Conservation (phyloP, 1,140 invertebrate genomes). For the Drosophila paulistorum region DNA sequence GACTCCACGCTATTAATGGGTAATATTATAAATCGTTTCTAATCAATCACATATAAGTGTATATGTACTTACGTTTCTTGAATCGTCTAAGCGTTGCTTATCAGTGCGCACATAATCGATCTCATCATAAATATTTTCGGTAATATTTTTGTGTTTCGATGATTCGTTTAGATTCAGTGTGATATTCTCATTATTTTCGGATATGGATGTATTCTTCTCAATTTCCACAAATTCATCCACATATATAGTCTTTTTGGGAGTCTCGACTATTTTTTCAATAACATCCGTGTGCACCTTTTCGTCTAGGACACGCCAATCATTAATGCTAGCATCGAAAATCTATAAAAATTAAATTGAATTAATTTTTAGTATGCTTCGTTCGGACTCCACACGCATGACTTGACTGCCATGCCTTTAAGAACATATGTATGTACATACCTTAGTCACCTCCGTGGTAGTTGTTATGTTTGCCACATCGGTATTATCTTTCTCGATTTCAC, state of each 20-base stretch:
- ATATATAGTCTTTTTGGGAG: constrained; percentile 79
- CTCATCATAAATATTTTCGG: constrained; percentile 82
- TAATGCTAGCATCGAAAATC: constrained; percentile 83
- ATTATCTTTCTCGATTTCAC: constrained; percentile 83
- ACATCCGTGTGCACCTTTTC: constrained; percentile 83
- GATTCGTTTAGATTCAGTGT: constrained; percentile 72
- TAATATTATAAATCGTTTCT: neutral
- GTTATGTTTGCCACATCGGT: constrained; percentile 83
- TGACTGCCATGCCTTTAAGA: neutral
- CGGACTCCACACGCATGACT: constrained; percentile 20
- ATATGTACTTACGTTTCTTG: constrained; percentile 67
- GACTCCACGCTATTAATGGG: constrained; percentile 78
- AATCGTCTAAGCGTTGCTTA: constrained; percentile 73
- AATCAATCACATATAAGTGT: neutral
- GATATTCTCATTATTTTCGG: constrained; percentile 76
- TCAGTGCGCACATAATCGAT: constrained; percentile 73
- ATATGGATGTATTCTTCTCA: constrained; percentile 78
- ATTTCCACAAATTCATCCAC: constrained; percentile 82
- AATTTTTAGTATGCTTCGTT: neutral
- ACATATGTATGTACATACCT: constrained; percentile 61
- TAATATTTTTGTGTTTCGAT: constrained; percentile 82
- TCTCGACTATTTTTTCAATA: constrained; percentile 82
- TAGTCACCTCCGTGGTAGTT: constrained; percentile 82
- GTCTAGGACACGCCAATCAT: constrained; percentile 82
- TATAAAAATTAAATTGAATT: constrained; percentile 27